A percentile compares a stretch with the other conserved stretches of the same genome.
These are phyloP conservation scores for Holotrichia oblita DNA, from an alignment of 1,140 invertebrate genomes.

Conservation along the genomic window DNA sequence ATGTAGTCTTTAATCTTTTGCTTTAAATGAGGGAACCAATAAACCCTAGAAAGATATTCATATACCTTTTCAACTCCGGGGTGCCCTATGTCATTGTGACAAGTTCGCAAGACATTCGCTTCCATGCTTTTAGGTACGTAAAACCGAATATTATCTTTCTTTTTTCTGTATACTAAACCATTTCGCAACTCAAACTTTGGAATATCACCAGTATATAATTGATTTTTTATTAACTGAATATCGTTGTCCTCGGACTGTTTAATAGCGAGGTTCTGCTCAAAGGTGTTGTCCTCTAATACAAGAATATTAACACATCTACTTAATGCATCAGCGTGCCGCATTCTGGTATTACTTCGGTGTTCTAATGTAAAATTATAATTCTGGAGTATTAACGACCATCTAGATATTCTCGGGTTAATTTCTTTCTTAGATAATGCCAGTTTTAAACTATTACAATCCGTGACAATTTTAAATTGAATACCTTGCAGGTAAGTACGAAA, in stretches of 20 bases:
- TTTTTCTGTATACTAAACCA: constrained; percentile 48
- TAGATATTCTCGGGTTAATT: constrained; percentile 53
- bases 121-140: constrained; percentile 49
- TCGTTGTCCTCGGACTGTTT: constrained; percentile 42
- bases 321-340: constrained; percentile 50
- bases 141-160: constrained; percentile 43
- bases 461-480: constrained; percentile 40
- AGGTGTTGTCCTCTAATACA: constrained; percentile 45
- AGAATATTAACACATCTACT: constrained; percentile 42
- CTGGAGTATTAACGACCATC: constrained; percentile 51
- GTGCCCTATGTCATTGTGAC: constrained; percentile 45
- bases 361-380: constrained; percentile 48
- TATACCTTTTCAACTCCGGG: constrained; percentile 41
- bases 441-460: constrained; percentile 36
- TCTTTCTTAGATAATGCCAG: constrained; percentile 55
- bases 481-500: constrained; percentile 38
- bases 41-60: constrained; percentile 45
- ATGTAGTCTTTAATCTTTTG: constrained; percentile 49
- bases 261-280: constrained; percentile 44
- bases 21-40: constrained; percentile 49
- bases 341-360: constrained; percentile 44
- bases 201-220: constrained; percentile 29
- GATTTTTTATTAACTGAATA: constrained; percentile 9
- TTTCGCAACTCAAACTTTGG: constrained; percentile 47
- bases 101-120: constrained; percentile 41